phyloP scores from a whole-genome alignment of 1,140 invertebrate genomes.

The Lepidurus couesii region DNA sequence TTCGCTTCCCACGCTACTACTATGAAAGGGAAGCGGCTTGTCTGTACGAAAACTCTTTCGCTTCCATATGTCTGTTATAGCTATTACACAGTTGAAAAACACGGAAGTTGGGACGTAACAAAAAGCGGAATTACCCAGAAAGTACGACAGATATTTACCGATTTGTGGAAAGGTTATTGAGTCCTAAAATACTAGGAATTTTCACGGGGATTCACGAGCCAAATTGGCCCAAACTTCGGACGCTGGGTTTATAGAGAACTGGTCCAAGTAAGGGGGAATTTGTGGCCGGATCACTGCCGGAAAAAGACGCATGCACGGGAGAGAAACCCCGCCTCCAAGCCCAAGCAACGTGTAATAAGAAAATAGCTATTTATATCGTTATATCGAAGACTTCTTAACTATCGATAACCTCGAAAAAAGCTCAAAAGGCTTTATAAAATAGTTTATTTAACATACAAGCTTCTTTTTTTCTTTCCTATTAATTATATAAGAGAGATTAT shows the following conservation, averaged over 20 bases:
- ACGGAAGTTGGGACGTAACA: not conserved
- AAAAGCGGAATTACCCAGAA: not conserved
- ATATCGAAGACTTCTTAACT: no score
- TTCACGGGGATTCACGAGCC: not conserved
- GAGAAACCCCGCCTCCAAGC: no score
- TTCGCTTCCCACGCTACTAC: not conserved
- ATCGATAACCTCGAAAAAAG: no score
- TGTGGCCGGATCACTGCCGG: not conserved
- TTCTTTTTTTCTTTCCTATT: no score
- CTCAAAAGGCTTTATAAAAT: no score
- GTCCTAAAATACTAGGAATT: not conserved
- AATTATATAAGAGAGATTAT: no score
- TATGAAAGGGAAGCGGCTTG: slow-evolving; percentile 1
- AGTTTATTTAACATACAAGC: no score
- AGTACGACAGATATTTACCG: not conserved
- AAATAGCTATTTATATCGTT: no score
- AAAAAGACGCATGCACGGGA: no score
- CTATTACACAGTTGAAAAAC: not conserved
- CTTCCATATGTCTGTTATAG: not conserved
- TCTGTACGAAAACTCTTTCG: not conserved
- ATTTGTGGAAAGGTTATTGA: not conserved
- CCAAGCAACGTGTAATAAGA: no score
- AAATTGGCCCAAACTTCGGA: not conserved
- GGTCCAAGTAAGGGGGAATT: not conserved
- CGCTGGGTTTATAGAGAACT: not conserved